Conservation (phyloP, 2,113 vertebrate species). For the Pica pica region DNA sequence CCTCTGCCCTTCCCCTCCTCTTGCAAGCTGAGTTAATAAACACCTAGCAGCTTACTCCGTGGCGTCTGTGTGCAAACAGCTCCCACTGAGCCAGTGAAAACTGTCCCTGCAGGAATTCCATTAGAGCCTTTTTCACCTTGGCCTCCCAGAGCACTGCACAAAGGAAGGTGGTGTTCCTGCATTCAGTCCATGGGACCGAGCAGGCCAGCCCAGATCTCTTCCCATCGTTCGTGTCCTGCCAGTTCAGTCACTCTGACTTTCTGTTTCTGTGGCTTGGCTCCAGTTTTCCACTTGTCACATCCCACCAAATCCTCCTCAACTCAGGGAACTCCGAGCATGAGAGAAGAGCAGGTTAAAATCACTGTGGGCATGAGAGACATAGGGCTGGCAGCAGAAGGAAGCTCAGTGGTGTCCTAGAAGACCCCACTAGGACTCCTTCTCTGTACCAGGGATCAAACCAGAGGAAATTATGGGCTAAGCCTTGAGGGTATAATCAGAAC, state of each 20-base stretch:
- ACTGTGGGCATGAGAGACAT: not conserved
- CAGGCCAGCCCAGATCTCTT: not conserved
- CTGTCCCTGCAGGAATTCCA: not conserved
- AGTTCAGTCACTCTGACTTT: not conserved
- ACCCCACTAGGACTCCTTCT: not conserved
- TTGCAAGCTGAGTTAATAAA: slow-evolving; percentile 38
- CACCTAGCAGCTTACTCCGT: not conserved
- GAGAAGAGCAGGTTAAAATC: not conserved
- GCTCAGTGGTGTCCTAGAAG: not conserved
- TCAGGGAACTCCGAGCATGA: accelerated
- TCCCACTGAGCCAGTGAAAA: slow-evolving; percentile 24
- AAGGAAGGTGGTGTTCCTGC: not conserved
- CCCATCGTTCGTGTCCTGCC: not conserved
- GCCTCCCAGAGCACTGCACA: not conserved
- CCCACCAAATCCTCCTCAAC: not conserved
- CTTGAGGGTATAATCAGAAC: not conserved
- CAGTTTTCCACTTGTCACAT: not conserved
- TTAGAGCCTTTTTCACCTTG: not conserved
- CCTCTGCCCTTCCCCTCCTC: not conserved
- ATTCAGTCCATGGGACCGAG: accelerated
- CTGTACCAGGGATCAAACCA: not conserved
- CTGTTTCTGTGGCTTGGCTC: not conserved
- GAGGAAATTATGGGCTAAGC: not conserved
- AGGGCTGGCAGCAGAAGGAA: not conserved
- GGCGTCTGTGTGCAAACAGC: slow-evolving; percentile 39